phyloP scores from a whole-genome alignment of 2,888 invertebrate genomes.

The Oligia strigilis region DNA sequence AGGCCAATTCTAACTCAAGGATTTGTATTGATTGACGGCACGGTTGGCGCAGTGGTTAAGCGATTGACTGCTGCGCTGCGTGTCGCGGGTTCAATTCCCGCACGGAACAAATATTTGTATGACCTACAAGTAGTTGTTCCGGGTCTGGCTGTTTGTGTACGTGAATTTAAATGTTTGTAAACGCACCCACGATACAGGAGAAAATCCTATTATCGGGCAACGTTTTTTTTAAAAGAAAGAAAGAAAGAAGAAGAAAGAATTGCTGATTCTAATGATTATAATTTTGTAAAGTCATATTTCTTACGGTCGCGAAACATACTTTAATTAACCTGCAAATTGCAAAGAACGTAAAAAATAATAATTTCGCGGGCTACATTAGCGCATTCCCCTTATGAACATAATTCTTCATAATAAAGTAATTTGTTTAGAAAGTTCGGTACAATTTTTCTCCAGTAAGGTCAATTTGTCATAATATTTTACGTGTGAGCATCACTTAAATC shows the following conservation, averaged over 20 bases:
- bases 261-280: neutral
- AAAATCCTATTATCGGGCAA: too few relatives aligned
- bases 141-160: too few relatives aligned
- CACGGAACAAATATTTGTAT: too few relatives aligned
- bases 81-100: too few relatives aligned
- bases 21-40: too few relatives aligned
- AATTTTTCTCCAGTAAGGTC: conserved; percentile 43
- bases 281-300: neutral
- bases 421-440: conserved; percentile 25
- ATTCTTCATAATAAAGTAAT: conserved; percentile 21
- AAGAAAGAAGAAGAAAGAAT: too few relatives aligned
- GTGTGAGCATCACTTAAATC: conserved; percentile 68
- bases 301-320: neutral
- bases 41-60: too few relatives aligned
- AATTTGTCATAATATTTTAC: conserved; percentile 72
- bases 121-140: too few relatives aligned
- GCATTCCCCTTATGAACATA: neutral
- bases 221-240: too few relatives aligned
- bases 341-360: neutral
- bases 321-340: neutral
- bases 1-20: neutral
- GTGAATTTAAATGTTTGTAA: too few relatives aligned
- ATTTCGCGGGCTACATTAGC: neutral
- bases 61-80: too few relatives aligned
- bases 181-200: too few relatives aligned